phyloP scores from a whole-genome alignment of 2,797 vertebrate genomes.

The Hippoglossus hippoglossus region DNA sequence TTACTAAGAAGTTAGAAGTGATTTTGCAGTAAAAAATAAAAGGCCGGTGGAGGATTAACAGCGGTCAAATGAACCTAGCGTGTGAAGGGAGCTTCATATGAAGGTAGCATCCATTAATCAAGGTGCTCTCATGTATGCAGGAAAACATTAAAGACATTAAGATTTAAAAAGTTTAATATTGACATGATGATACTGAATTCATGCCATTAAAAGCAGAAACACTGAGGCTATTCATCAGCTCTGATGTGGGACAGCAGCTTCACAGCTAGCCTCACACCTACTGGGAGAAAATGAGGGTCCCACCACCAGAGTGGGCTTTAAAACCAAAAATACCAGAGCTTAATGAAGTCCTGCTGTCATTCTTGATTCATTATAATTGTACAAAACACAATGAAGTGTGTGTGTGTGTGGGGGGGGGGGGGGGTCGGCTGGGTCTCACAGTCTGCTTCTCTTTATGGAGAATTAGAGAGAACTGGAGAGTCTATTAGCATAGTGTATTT shows the following conservation, averaged over 20 bases:
- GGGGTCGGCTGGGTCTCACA: background rate
- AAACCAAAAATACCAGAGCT: background rate
- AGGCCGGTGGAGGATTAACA: background rate
- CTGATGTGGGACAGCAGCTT: constrained; percentile 1
- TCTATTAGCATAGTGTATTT: background rate
- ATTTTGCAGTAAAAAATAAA: background rate
- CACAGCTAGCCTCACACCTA: constrained; percentile 16
- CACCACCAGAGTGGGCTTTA: background rate
- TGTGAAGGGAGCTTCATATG: background rate
- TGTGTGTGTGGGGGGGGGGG: background rate
- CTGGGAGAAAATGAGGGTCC: constrained; percentile 22
- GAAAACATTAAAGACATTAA: too few relatives aligned
- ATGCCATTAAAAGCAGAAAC: background rate
- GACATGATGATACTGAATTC: background rate
- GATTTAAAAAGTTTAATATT: too few relatives aligned
- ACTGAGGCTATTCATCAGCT: constrained; percentile 35
- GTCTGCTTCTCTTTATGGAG: constrained; percentile 4
- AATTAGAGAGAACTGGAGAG: background rate
- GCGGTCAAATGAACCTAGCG: background rate
- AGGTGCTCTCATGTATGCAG: too few relatives aligned
- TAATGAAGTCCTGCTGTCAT: constrained; percentile 26
- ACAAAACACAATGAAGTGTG: constrained; percentile 23
- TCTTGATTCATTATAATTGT: constrained; percentile 8
- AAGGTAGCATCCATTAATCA: background rate
- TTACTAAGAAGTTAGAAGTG: background rate